Conservation (phyloP, 2,888 invertebrate species). For the Nomada fabriciana region DNA sequence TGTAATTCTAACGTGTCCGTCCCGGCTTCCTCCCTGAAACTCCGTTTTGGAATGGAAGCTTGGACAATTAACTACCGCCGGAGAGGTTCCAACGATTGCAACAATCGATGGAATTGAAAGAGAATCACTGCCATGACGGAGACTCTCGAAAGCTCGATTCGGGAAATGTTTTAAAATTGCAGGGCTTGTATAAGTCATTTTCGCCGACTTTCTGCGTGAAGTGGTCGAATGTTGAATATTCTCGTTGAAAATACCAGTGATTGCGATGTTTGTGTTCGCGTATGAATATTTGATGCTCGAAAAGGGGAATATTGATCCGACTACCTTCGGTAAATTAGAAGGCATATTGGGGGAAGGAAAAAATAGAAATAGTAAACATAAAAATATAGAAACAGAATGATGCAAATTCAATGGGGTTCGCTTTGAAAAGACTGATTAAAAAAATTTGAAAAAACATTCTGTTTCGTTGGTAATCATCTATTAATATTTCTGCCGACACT, state of each 20-base stretch:
- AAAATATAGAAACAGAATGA: too few relatives aligned
- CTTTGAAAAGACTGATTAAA: too few relatives aligned
- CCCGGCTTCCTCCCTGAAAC: constrained; percentile 1
- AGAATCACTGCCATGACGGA: background rate
- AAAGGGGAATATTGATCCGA: background rate
- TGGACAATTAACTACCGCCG: background rate
- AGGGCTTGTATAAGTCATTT: background rate
- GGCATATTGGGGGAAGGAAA: background rate
- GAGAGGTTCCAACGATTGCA: background rate
- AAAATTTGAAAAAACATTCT: too few relatives aligned
- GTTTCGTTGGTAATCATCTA: too few relatives aligned
- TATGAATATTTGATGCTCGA: background rate
- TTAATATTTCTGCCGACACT: too few relatives aligned
- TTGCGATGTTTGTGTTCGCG: background rate
- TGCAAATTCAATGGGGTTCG: too few relatives aligned
- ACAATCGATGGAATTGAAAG: background rate
- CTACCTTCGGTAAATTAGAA: background rate
- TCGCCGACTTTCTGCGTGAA: background rate
- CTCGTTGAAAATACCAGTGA: background rate
- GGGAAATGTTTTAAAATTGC: background rate
- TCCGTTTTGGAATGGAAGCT: background rate
- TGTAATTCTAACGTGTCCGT: constrained; percentile 28
- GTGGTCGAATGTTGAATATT: background rate
- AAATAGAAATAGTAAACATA: too few relatives aligned
- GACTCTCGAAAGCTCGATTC: constrained; percentile 5